A percentile compares a stretch with the other conserved stretches of the same genome.
These are phyloP conservation scores for Holcopasites calliopsidis DNA, from an alignment of 1,140 invertebrate genomes.

Conservation along the genomic window DNA sequence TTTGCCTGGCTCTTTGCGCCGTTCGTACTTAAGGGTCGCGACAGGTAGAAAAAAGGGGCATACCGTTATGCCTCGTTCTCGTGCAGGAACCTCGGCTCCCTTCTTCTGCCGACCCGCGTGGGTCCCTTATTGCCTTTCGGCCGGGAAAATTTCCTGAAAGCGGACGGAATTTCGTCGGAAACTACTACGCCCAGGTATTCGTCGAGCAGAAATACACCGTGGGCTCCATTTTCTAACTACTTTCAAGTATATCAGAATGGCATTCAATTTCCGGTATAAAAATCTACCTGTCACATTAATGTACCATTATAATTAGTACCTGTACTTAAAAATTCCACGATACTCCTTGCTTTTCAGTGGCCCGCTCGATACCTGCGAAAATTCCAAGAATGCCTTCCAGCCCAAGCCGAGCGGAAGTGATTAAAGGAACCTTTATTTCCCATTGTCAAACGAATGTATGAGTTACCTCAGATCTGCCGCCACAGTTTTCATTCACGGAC, in stretches of 20 bases:
- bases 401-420: no score
- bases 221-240: background rate
- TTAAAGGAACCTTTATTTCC: background rate
- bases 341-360: no score
- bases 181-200: no score
- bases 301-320: no score
- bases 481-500: background rate
- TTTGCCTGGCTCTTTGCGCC: background rate
- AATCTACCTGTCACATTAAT: no score
- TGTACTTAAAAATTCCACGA: no score
- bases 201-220: no score
- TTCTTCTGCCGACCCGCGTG: background rate
- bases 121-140: background rate
- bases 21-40: conserved; percentile 19
- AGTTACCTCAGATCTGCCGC: background rate
- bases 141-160: background rate
- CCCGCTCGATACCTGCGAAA: no score
- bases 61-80: conserved; percentile 20
- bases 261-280: no score
- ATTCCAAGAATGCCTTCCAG: no score
- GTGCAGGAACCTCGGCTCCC: background rate
- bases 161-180: background rate
- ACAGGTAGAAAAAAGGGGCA: conserved; percentile 32
- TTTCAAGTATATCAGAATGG: no score
- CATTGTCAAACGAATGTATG: background rate